Base-by-base conservation (phyloP, 2,888 invertebrate species). In the Drosophila niveifrons region DNA sequence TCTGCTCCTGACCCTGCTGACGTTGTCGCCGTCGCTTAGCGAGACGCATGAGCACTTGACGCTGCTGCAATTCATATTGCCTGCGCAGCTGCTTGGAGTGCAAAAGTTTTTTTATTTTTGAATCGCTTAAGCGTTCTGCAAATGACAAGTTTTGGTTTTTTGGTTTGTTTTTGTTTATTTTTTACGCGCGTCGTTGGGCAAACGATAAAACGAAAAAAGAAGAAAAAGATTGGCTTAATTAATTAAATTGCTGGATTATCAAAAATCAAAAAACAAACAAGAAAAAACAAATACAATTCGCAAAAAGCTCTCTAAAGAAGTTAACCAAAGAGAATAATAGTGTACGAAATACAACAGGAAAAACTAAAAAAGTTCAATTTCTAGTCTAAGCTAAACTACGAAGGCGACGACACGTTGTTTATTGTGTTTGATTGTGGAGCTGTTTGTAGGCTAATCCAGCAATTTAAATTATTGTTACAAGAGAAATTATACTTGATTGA, bases 121-220 rank as follows among this genome's bases (percentile, higher is more conserved):
- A 82, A 72, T 89, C 84, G 79, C 91, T 91, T 81, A 92, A 90
- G 84, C 92, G 92, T 90, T 92, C 92, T 92, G 91, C 80, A 90
- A 89, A 90, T 85, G 70, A 76, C 56, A 81, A 64, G 71, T 71
- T 80, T 36, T 36, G n/a, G 36, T 63, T 36, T 39, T 44, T 23
- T 18, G 11, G 41, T 48, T 63, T 23, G 15, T 41, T 70, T 71
- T 58, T 41, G 47, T 72, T 68, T 62, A 43, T 63, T 55, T 47
- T 56, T n/a, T 36, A 66, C 74, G 66, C 75, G 81, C 79, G 78
- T 78, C 74, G 73, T 75, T 78, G 73, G 66, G 62, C 75, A 83
- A 86, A 88, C 82, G 80, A 90, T 36, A 80, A 89, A 81, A 82
- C 75, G 73, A 75, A 81, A 87, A 88, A 83, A 84, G 62, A 80